Evolutionary conservation across 2,797 vertebrate species (phyloP), one percentile per base, ranked within the genome.

Genomic region (Tapirus indicus): DNA sequence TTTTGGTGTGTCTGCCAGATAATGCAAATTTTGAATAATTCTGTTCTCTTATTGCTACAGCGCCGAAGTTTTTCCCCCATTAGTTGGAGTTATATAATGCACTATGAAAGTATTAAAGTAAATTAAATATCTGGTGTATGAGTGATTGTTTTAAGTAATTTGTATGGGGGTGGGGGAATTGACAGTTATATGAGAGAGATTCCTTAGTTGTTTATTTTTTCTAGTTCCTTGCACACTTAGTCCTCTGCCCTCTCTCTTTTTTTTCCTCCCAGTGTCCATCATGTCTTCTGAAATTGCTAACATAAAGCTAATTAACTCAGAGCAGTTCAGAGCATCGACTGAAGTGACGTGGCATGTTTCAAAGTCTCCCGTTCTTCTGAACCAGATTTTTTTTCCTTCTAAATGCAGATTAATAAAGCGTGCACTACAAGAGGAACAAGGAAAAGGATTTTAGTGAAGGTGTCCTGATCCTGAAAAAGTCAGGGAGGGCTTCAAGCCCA

Each of bases 391-490:
- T 98, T 98, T 94, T 95, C 98, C 98, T 98, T 98, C 98, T 98
- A 98, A 98, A 98, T 98, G 97, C 97, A 98, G 98, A 98, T 98
- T 98, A 98, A 98, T 98, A 98, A 98, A 98, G 97, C 94, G 83
- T 97, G 89, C 97, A 96, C 97, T 97, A 97, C 97, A 97, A 97
- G 97, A 97, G 93, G 98, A 98, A 97, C 98, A 98, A 98, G 97
- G 98, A 98, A 98, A 95, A 98, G 96, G 96, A 98, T 98, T 98
- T 98, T 98, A 98, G 98, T 98, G 98, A 98, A 98, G 93, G 98
- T 97, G 93, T 98, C 98, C 97, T 98, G 96, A 98, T 96, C 96
- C 98, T 98, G 98, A 98, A 94, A 98, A 98, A 98, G 98, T 98
- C 98, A 97, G 98, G 97, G 82, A 86, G 98, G 98, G 98, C 98